A percentile compares a stretch with the other conserved stretches of the same genome.
Conservation (phyloP, 1,140 invertebrate genomes). For the Sitodiplosis mosellana region DNA sequence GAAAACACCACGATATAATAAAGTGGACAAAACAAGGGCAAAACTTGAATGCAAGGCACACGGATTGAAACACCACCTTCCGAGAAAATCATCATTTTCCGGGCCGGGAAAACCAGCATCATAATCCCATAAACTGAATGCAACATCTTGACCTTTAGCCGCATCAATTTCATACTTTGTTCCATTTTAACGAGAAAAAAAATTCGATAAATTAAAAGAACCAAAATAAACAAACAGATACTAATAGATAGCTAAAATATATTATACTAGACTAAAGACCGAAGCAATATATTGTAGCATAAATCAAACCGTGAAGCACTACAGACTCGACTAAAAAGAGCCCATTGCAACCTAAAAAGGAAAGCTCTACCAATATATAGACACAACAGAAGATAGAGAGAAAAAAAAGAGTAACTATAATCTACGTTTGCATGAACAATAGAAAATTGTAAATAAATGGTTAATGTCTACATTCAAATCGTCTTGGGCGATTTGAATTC, state of each 20-base stretch:
- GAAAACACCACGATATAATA: not conserved
- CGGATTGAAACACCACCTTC: slow-evolving; percentile 38
- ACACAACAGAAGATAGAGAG: too few species aligned
- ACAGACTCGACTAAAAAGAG: too few species aligned
- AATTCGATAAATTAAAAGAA: not conserved
- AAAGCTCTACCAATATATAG: too few species aligned
- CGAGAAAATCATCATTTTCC: slow-evolving; percentile 66
- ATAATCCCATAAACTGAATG: slow-evolving; percentile 65
- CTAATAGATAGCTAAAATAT: not conserved
- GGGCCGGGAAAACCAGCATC: slow-evolving; percentile 60
- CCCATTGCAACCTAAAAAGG: too few species aligned
- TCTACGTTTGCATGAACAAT: too few species aligned
- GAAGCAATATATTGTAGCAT: not conserved
- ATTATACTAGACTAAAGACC: not conserved
- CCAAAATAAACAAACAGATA: not conserved
- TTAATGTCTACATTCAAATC: too few species aligned
- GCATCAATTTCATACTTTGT: slow-evolving; percentile 48
- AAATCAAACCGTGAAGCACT: too few species aligned
- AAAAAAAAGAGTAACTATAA: too few species aligned
- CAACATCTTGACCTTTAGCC: slow-evolving; percentile 45
- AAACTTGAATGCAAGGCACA: slow-evolving; percentile 1
- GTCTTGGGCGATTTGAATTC: too few species aligned
- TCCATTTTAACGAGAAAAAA: slow-evolving; percentile 14
- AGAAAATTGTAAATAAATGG: too few species aligned
- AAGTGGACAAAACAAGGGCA: not conserved